Base-by-base conservation (phyloP, 2,888 invertebrate species). In the Troglohyphantes excavatus region DNA sequence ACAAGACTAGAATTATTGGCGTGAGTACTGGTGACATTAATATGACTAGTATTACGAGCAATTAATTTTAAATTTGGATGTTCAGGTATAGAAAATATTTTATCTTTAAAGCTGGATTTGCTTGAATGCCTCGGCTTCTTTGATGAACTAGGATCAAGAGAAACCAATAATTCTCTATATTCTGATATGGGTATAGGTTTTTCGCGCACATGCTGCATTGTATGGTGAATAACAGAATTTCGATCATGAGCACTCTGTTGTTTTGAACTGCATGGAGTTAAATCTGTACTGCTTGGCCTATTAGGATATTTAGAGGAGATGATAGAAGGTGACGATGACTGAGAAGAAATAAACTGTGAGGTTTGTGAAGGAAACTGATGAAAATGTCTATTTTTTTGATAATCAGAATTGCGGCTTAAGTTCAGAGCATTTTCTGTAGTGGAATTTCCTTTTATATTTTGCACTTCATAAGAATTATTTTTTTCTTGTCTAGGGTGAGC, bases 191-290 rank as follows among this genome's bases (percentile, higher is more conserved):
- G 61, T 59, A 53, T 17, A 29, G 63, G 2, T 7, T 63, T 78
- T 39, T 27, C 43, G n/a, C 19, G 13, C 5, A 79, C 13, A 43
- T 82, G 67, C n/a, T 75, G 78, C 61, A 63, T 76, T 59, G 87
- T 87, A 67, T 87, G 87, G 3, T 75, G 79, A 46, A 89, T 89
- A n/a, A 89, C 88, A 23, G 88, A 89, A 43, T 82, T 76, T 43
- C 82, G 75, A 29, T 89, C 88, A 67, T 13, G 21, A 17, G 33
- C 17, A 21, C 29, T n/a, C 29, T 27, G n/a, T 19, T 72, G 13
- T 33, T 13, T 33, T 23, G 75, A 13, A 33, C 27, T 63, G 17
- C 21, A 21, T 21, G 26, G 17, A 21, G 43, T n/a, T 19, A 65
- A 43, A 39, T 11, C 39, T 5, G 13, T 26, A 72, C 26, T 67